Percentiles rank a stretch among this genome's conserved stretches.
Conservation (phyloP, 2,888 invertebrate genomes). For the Sesamia inferens region DNA sequence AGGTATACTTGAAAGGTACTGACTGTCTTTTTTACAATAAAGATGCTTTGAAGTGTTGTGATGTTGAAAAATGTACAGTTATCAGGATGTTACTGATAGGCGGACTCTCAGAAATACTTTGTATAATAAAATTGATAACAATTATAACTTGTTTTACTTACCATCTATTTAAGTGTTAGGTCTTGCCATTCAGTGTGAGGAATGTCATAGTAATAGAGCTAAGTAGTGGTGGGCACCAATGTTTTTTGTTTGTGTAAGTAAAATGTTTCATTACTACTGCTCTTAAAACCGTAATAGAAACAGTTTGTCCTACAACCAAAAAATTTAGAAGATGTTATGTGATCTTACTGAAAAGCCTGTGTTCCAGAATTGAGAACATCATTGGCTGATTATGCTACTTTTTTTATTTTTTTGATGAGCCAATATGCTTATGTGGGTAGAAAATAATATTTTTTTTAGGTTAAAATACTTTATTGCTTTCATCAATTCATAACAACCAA, state of each 20-base stretch:
- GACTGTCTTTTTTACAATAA: conserved; percentile 66
- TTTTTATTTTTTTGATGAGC: not conserved
- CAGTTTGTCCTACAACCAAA: not conserved
- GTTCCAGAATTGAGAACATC: not conserved
- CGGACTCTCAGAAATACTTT: conserved; percentile 67
- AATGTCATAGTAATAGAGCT: no score
- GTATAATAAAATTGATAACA: conserved; percentile 70
- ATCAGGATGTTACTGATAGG: conserved; percentile 64
- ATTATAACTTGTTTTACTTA: conserved; percentile 33
- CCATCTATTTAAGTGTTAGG: no score
- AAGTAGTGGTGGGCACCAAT: not conserved
- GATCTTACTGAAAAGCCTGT: not conserved
- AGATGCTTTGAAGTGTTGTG: conserved; percentile 62
- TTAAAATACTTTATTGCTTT: conserved; percentile 61
- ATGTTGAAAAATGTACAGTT: conserved; percentile 62
- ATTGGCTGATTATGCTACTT: not conserved
- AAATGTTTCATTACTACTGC: not conserved
- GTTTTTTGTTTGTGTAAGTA: not conserved
- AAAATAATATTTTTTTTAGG: conserved; percentile 24
- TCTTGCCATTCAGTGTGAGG: not conserved
- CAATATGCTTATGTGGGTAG: not conserved
- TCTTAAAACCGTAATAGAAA: not conserved
- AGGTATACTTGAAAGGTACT: conserved; percentile 46
- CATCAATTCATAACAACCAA: conserved; percentile 61
- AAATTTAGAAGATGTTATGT: not conserved